Conservation (phyloP, 2,113 vertebrate genomes). For the Halichoeres trimaculatus region DNA sequence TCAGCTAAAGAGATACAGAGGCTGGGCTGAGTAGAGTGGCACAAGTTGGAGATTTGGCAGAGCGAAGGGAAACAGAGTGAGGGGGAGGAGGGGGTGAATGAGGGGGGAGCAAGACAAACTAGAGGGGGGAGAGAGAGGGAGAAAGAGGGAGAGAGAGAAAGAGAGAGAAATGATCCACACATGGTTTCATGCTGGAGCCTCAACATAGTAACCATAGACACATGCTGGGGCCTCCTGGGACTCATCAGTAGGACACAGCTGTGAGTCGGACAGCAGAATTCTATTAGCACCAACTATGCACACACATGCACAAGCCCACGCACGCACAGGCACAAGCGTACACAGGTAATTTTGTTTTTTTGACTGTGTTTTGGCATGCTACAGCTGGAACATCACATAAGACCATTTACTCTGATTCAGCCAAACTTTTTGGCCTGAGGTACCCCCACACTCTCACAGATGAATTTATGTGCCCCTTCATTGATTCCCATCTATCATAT, state of each 20-base stretch:
- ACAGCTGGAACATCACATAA: constrained; percentile 42
- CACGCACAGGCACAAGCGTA: constrained; percentile 1
- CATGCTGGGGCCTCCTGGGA: constrained; percentile 83
- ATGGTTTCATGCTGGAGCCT: constrained; percentile 83
- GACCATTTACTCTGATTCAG: constrained; percentile 11
- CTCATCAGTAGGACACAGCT: constrained; percentile 86
- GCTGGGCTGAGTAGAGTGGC: constrained; percentile 69
- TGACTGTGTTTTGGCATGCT: constrained; percentile 56
- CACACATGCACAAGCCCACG: constrained; percentile 20
- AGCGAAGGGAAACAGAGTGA: constrained; percentile 41
- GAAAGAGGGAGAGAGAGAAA: constrained; percentile 31
- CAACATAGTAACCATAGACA: constrained; percentile 85
- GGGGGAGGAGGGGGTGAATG: constrained; percentile 10
- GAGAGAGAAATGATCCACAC: constrained; percentile 82
- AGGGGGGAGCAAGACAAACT: constrained; percentile 35
- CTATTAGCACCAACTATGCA: constrained; percentile 82
- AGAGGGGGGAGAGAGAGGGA: constrained; percentile 21
- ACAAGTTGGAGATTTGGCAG: constrained; percentile 74
- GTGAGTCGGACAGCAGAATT: constrained; percentile 85
- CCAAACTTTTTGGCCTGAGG: not conserved
- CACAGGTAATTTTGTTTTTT: constrained; percentile 54
- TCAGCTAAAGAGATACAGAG: constrained; percentile 53
- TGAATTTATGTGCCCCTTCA: not conserved
- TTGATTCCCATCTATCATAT: not conserved
- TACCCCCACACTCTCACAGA: not conserved